Base-by-base conservation (phyloP, 1,140 invertebrate genomes). In the Drosophila guanche region DNA sequence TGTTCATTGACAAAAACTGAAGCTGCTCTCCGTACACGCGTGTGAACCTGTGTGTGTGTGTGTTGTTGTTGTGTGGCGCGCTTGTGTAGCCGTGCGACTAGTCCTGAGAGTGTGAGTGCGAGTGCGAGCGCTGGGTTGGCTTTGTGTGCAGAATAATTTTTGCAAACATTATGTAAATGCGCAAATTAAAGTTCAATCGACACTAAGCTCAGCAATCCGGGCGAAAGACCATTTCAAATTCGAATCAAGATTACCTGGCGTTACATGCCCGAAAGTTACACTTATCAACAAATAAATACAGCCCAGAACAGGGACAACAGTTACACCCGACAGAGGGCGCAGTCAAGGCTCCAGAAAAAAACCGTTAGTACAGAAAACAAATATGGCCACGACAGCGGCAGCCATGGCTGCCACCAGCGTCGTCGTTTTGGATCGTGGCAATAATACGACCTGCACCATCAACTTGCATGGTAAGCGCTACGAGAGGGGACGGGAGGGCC, bases 381-480 rank as follows among this genome's bases (percentile, higher is more conserved):
- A 71, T 78, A 76, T 90, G 71, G 86, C 79, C 75, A 85, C 71
- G 53, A 83, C 80, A 57, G 89, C 89, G 70, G 76, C 71, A 58
- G 96, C 95, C 94, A 95, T 95, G 95, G 96, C 95, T 85, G 95
- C 96, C 93, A 97, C 96, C 78, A 97, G 96, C 94, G 97, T 97
- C 92, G 96, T 97, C 91, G 96, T 97, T 90, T 94, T 98, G 90
- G 97, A 98, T 93, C 95, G 97, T 92, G 97, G 97, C 92, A 98
- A 98, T 93, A 98, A 98, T 93, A 98, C 97, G 92, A 97, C 97
- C 91, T 97, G 96, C 93, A 97, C 97, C 88, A 96, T 98, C 92
- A 97, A 98, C 94, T 94, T 97, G 93, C 97, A 97, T 93, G 96
- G 96, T 97, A 94, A 95, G 95, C 80, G 33, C 10, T 37, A 37